Conservation (phyloP, 2,113 vertebrate species). For the Microtus oregoni region DNA sequence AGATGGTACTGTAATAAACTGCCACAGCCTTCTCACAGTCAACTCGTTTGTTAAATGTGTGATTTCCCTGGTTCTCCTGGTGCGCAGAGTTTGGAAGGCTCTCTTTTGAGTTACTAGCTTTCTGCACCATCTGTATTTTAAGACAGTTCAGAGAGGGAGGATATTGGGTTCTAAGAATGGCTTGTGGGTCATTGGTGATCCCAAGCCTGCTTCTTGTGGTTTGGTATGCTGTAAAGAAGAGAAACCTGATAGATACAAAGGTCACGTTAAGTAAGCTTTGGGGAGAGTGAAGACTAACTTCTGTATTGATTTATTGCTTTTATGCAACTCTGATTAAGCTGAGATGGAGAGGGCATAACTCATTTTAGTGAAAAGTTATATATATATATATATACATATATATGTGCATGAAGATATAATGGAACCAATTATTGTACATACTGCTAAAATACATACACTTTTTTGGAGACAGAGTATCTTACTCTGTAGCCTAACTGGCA, state of each 20-base stretch:
- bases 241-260: conserved; percentile 4
- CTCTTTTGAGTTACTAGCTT: neutral
- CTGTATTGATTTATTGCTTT: neutral
- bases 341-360: neutral
- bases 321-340: conserved; percentile 15
- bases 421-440: neutral
- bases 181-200: neutral
- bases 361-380: neutral
- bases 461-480: neutral
- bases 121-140: neutral
- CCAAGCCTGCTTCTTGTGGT: neutral
- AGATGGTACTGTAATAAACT: neutral
- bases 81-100: conserved; percentile 2
- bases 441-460: neutral
- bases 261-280: neutral
- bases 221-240: neutral
- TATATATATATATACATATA: too few relatives aligned
- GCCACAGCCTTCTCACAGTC: neutral
- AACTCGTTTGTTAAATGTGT: neutral
- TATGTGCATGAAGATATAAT: neutral
- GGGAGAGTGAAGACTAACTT: conserved; percentile 25
- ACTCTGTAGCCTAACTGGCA: neutral
- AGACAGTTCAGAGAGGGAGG: neutral
- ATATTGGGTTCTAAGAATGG: neutral
- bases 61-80: conserved; percentile 1